Base-by-base conservation (phyloP, 2,888 invertebrate genomes). In the Trichogramma dendrolimi region DNA sequence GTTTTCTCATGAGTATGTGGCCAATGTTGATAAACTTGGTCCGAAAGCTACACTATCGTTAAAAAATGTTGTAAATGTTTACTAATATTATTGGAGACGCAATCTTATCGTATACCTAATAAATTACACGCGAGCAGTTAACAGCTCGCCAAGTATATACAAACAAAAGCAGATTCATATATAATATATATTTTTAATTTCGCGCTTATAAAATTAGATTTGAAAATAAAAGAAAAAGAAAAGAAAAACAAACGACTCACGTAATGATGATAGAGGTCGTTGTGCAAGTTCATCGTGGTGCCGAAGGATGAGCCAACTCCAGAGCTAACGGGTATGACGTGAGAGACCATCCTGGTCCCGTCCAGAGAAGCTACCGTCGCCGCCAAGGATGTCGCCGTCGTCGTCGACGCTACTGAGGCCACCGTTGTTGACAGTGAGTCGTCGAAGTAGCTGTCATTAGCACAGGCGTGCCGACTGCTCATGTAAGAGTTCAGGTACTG, bases 11-110 rank as follows among this genome's bases (percentile, higher is more conserved):
- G 55, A 58, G 52, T 55, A 38, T 40, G 53, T 46, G 52, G 27
- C 44, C 40, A 47, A 14, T 57, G 51, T 61, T 55, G 63, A 64
- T 61, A 61, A 55, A 52, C 43, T 51, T 58, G 7, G 42, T 41
- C n/a, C 14, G 58, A 55, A 14, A 48, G 50, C 48, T 38, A 63
- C 27, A 61, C 27, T 60, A 58, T 63, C 60, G 39, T 57, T 40
- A 47, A 60, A 60, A 61, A 58, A 61, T 58, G 58, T 55, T 44
- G 52, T 64, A 55, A 61, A 61, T 64, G 61, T 64, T 64, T 64
- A 64, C 63, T 58, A 64, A 64, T 64, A 64, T 49, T 50, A 61
- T 58, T 54, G 14, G 7, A 55, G 27, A 27, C 27, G 27, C 58
- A 61, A 64, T 64, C 63, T 64, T 61, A 64, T 64, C 61, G 39